Evolutionary conservation across 2,113 vertebrate species (phyloP).

Genomic region (Setophaga coronata): DNA sequence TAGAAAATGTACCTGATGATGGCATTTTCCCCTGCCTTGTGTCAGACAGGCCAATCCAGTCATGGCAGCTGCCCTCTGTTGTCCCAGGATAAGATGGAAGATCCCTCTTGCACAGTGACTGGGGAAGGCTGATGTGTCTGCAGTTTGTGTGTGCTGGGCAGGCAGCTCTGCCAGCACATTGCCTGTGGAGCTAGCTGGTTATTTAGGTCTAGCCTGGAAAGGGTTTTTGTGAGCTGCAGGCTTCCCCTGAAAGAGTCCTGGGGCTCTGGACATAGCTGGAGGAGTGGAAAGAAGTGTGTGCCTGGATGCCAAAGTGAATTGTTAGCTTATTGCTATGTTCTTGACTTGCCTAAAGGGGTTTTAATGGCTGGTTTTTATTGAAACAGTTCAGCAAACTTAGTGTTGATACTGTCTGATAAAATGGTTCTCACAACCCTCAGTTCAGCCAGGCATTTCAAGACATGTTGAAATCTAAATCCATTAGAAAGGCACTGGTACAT

Average conservation of each 20-base stretch:
- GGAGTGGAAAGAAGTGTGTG: neutral
- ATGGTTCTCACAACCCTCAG: neutral
- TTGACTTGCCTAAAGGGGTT: neutral
- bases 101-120: neutral
- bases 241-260: neutral
- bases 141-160: neutral
- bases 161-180: neutral
- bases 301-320: neutral
- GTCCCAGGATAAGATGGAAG: neutral
- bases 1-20: neutral
- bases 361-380: neutral
- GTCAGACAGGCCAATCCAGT: neutral
- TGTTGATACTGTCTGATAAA: neutral
- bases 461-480: neutral
- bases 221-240: neutral
- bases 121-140: neutral
- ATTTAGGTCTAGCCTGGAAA: neutral
- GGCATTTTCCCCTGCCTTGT: neutral
- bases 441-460: neutral
- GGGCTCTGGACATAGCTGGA: neutral
- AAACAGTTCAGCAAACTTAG: neutral
- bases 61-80: neutral
- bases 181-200: neutral
- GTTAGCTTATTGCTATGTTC: rapidly evolving
- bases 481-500: neutral